Evolutionary conservation across 2,797 vertebrate species (phyloP).

Genomic region (Luscinia megarhynchos): DNA sequence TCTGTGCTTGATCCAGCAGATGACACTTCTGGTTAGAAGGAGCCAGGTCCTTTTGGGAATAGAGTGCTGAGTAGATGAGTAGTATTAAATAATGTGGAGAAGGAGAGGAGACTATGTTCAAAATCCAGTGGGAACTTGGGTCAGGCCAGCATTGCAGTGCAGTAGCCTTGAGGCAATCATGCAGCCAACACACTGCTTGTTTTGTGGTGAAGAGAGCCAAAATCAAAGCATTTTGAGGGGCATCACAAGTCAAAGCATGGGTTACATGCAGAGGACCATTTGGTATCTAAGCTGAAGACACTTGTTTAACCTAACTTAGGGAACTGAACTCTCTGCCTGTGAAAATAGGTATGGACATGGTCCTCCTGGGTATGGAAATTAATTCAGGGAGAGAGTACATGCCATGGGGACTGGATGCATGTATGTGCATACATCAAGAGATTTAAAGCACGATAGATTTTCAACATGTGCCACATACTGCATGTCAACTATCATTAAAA

Average conservation of each 20-base stretch:
- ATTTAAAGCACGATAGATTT: constrained; percentile 15
- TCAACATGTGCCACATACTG: neutral
- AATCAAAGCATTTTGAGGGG: neutral
- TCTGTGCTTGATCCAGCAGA: neutral
- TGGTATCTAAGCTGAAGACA: neutral
- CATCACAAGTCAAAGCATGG: neutral
- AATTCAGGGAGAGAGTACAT: neutral
- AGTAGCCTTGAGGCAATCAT: neutral
- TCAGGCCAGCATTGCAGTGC: neutral
- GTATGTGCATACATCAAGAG: neutral
- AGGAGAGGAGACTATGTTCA: neutral
- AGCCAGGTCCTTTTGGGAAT: neutral
- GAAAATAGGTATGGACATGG: neutral
- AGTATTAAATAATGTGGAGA: neutral
- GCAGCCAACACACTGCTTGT: neutral
- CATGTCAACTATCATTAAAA: neutral
- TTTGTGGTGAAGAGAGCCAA: neutral
- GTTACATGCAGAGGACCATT: neutral
- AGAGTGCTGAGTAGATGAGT: neutral
- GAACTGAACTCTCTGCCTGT: neutral
- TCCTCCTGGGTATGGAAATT: neutral
- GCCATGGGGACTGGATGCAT: neutral
- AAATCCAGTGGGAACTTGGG: neutral
- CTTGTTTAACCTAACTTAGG: neutral
- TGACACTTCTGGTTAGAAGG: neutral